phyloP scores from a whole-genome alignment of 2,797 vertebrate genomes.

The Sebastes ruberrimus region DNA sequence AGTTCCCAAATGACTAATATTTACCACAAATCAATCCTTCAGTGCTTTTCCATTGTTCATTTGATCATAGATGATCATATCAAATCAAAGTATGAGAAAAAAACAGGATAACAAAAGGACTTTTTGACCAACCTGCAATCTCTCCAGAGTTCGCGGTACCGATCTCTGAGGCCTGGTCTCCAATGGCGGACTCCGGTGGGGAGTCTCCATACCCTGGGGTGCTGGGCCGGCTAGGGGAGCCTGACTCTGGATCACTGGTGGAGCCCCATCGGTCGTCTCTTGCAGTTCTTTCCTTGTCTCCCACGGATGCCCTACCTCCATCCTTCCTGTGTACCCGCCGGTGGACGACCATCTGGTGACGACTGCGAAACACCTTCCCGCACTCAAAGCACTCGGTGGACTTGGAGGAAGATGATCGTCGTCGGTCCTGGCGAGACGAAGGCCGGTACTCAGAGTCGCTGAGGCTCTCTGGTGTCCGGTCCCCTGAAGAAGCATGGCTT shows the following conservation, averaged over 20 bases:
- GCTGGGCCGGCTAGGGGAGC: conserved; percentile 87
- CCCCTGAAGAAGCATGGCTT: conserved; percentile 72
- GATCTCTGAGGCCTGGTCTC: conserved; percentile 81
- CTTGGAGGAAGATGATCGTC: conserved; percentile 79
- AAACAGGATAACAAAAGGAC: background rate
- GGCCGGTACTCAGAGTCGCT: conserved; percentile 88
- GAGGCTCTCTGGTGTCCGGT: conserved; percentile 76
- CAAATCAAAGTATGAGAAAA: background rate
- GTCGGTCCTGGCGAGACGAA: conserved; percentile 81
- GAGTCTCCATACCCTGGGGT: conserved; percentile 88
- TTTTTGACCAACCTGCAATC: conserved; percentile 67
- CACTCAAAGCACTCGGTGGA: conserved; percentile 94
- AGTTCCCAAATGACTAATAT: background rate
- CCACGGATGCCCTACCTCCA: conserved; percentile 58
- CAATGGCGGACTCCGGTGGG: conserved; percentile 80
- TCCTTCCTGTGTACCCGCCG: conserved; percentile 91
- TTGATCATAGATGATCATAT: background rate
- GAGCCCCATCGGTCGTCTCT: conserved; percentile 84
- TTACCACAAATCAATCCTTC: background rate
- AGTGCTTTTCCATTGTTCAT: background rate
- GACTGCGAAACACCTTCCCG: conserved; percentile 94
- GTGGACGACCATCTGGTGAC: conserved; percentile 94
- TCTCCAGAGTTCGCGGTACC: conserved; percentile 83
- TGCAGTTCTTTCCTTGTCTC: conserved; percentile 79
- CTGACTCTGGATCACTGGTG: conserved; percentile 90